Conservation (phyloP, 2,797 vertebrate species). For the Kryptolebias ocellatus region DNA sequence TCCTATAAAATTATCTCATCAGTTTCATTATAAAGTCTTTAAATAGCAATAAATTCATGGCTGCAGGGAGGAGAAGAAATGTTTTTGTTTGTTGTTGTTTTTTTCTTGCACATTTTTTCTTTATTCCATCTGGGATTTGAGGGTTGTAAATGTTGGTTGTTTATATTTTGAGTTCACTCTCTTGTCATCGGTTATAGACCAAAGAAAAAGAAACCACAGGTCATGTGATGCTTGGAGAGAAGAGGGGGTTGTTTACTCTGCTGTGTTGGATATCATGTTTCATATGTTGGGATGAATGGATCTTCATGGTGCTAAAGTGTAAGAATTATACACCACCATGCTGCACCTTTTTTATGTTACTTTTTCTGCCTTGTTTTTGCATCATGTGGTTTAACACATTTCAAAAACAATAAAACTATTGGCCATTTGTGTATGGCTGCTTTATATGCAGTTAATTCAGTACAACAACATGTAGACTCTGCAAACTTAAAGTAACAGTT, state of each 20-base stretch:
- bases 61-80: neutral
- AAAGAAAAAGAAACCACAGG: conserved; percentile 11
- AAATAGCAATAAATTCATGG: neutral
- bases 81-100: neutral
- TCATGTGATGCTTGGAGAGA: neutral
- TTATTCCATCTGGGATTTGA: neutral
- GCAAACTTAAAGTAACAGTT: neutral
- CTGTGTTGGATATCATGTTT: neutral
- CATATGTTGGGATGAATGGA: conserved; percentile 17
- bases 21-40: neutral
- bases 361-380: conserved; percentile 30
- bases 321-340: conserved; percentile 8
- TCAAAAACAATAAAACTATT: conserved; percentile 68
- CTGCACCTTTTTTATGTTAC: conserved; percentile 45
- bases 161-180: conserved; percentile 3
- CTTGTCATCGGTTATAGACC: neutral
- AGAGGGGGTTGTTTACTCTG: neutral
- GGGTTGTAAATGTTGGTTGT: neutral
- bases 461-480: neutral
- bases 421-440: conserved; percentile 27
- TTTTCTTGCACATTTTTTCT: too few species aligned
- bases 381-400: conserved; percentile 39
- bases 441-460: neutral
- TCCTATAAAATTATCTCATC: neutral
- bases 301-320: conserved; percentile 1